These are phyloP conservation scores for Cyaniris semiargus DNA, from an alignment of 2,888 invertebrate genomes.

Conservation along the genomic window DNA sequence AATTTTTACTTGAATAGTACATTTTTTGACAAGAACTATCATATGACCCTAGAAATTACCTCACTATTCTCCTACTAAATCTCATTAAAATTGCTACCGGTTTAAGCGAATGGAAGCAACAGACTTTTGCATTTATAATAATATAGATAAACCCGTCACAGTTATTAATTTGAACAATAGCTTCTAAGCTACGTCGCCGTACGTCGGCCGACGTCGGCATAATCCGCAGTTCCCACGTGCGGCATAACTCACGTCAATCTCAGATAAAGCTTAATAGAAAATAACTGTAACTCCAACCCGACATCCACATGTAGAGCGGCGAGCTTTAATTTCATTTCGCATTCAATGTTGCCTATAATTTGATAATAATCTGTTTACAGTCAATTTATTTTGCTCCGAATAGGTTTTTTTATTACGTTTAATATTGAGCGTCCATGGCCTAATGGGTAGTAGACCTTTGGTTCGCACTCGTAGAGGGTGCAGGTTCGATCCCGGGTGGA, in stretches of 20 bases:
- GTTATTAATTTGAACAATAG: background rate
- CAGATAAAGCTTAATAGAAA: constrained; percentile 71
- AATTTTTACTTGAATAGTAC: no score
- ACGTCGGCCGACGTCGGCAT: constrained; percentile 69
- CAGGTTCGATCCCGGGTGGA: no score
- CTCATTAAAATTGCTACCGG: no score
- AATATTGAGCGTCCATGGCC: no score
- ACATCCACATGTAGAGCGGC: constrained; percentile 27
- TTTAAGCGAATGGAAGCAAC: no score
- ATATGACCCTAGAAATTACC: no score
- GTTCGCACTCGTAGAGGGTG: no score
- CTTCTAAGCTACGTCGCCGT: constrained; percentile 50
- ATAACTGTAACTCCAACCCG: constrained; percentile 58
- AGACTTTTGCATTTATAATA: background rate
- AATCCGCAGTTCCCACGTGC: constrained; percentile 76
- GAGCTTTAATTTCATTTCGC: constrained; percentile 22
- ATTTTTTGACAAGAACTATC: background rate
- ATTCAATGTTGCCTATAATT: background rate
- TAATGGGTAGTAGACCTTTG: no score
- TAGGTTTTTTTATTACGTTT: background rate
- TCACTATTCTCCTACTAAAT: no score
- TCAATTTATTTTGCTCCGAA: background rate
- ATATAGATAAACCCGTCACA: background rate
- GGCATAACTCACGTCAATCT: constrained; percentile 57
- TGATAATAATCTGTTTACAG: background rate